Base-by-base conservation (phyloP, 2,797 vertebrate species). In the Tenualosa thibaudeaui region DNA sequence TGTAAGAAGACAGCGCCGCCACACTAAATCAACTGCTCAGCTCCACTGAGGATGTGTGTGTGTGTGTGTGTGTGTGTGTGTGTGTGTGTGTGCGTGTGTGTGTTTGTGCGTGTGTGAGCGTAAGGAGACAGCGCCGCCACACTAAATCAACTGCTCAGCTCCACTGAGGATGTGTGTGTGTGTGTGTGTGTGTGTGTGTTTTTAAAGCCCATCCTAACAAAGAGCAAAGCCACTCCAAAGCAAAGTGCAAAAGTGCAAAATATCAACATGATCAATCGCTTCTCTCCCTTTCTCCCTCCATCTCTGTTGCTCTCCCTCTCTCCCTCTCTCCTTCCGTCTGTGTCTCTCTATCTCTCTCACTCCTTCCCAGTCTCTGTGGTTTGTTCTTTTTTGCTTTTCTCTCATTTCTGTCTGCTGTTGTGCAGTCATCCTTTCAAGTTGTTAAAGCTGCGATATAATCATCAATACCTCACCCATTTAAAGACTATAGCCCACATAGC, bases 221-320 rank as follows among this genome's bases (percentile, higher is more conserved):
- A 58, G 54, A 19, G 15, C 54, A 58, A 22, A 19, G 54, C 19
- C 54, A 58, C 54, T 5, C 0, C 1, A 60, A 6, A 71, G 90
- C 91, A 90, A 92, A 94, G 94, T 92, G 92, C 93, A 92, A 91
- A 91, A 91, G 93, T 90, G 92, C 91, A 94, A 88, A 92, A 94
- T 94, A 93, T 93, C 88, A 91, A 94, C 54, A 94, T 93, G 93
- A 95, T 90, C 88, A 93, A 94, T 93, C 58, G 90, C 91, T 78
- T 58, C 54, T 58, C 17, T 58, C 54, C 22, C 54, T 6, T 17
- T 58, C 54, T 22, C 54, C 5, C 54, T 58, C 51, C 12, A 7
- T 13, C 12, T 53, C 51, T 8, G 3, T 53, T 7, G 3, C 13
- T 53, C 17, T 22, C 54, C 17, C 3, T 17, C 5, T 58, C 37